phyloP scores from a whole-genome alignment of 2,113 vertebrate species.

The Ictalurus punctatus region DNA sequence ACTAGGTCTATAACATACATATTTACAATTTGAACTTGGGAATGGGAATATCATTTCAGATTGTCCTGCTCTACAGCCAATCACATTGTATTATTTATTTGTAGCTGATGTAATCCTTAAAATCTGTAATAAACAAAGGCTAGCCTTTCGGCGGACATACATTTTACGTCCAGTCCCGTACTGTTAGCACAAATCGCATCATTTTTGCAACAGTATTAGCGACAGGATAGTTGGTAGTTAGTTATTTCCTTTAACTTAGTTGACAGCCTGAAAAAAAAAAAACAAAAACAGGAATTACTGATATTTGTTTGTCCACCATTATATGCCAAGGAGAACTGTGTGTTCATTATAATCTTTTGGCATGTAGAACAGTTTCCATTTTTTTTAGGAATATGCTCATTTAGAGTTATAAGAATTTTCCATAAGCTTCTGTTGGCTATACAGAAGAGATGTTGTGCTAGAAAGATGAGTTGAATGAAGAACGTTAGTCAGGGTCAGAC shows the following conservation, averaged over 20 bases:
- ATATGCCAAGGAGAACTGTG: neutral
- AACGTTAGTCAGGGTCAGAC: conserved; percentile 15
- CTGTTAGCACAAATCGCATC: neutral
- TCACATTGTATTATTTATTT: neutral
- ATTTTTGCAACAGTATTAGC: neutral
- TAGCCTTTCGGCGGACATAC: neutral
- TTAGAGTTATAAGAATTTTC: neutral
- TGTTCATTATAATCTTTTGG: neutral
- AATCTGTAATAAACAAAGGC: neutral
- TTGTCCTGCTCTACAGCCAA: neutral
- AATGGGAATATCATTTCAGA: neutral
- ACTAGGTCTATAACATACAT: neutral
- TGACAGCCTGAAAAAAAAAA: neutral
- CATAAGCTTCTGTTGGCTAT: neutral
- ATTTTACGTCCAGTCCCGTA: neutral
- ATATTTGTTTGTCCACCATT: neutral
- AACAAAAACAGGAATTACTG: neutral
- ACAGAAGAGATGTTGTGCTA: neutral
- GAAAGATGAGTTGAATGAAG: conserved; percentile 14
- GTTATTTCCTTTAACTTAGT: neutral
- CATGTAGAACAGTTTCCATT: neutral
- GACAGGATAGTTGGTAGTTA: neutral
- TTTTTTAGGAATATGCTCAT: neutral
- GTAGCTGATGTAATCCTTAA: neutral
- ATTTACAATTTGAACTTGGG: neutral